Evolutionary conservation across 2,797 vertebrate species (phyloP).

Genomic region (Clarias pachynema): DNA sequence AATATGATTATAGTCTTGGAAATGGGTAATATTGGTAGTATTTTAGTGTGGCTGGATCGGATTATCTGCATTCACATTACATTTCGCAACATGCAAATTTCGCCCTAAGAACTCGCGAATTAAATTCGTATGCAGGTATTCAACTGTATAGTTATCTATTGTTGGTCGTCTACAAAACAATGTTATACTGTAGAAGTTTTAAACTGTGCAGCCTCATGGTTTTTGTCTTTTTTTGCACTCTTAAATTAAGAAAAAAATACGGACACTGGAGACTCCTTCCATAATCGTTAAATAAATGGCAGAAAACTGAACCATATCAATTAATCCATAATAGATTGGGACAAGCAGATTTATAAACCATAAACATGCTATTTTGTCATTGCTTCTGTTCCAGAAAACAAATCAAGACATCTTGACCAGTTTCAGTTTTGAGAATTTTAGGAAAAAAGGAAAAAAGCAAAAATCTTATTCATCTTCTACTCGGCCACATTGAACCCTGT

Average conservation of each 20-base stretch:
- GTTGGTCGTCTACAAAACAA: not conserved
- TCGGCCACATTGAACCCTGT: no score
- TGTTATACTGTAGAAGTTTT: not conserved
- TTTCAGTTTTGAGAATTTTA: not conserved
- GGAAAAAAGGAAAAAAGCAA: not conserved
- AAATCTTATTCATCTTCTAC: not conserved
- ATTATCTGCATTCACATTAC: no score
- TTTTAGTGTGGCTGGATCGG: no score
- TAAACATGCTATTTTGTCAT: not conserved
- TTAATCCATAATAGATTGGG: not conserved
- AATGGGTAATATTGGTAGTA: no score
- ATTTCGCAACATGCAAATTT: no score
- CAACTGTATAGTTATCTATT: no score
- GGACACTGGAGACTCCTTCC: conserved; percentile 6
- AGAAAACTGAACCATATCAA: not conserved
- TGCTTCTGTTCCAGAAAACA: not conserved
- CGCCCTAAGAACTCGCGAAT: no score
- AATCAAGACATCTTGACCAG: not conserved
- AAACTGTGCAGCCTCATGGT: not conserved
- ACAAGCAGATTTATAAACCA: not conserved
- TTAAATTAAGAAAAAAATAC: not conserved
- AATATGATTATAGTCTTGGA: no score
- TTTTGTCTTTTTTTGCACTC: no score
- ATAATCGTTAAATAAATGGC: not conserved
- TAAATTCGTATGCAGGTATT: no score